Conservation (phyloP, 53 echinoderm and acorn worm genomes). For the Henricia sp. region DNA sequence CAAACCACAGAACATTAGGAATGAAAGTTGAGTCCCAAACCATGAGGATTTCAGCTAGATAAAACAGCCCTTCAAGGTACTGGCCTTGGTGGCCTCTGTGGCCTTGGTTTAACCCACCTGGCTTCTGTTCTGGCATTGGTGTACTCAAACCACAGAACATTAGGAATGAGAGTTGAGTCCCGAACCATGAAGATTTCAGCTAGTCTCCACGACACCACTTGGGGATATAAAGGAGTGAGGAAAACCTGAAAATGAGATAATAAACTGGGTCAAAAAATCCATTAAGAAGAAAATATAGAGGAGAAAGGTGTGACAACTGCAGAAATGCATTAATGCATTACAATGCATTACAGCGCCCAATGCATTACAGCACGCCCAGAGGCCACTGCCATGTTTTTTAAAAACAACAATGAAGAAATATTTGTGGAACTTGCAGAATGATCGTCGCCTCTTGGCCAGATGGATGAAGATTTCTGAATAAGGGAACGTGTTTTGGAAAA, state of each 20-base stretch:
- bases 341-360: no score
- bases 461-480: no score
- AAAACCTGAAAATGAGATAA: conserved; percentile 79
- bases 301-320: no score
- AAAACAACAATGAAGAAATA: no score
- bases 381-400: no score
- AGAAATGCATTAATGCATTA: no score
- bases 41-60: neutral
- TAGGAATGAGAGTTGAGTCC: conserved; percentile 95
- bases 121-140: conserved; percentile 95
- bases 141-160: conserved; percentile 98
- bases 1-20: neutral
- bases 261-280: no score
- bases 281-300: no score
- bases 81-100: neutral
- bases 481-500: no score
- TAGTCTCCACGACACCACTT: conserved; percentile 86
- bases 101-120: conserved; percentile 61
- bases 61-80: neutral
- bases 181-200: conserved; percentile 87
- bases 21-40: neutral
- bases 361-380: no score
- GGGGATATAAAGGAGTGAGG: conserved; percentile 87
- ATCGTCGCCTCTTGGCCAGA: no score
- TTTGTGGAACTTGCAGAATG: no score